A percentile compares a stretch with the other conserved stretches of the same genome.
Conservation (phyloP, 1,140 invertebrate genomes). For the Drosophila pachea region DNA sequence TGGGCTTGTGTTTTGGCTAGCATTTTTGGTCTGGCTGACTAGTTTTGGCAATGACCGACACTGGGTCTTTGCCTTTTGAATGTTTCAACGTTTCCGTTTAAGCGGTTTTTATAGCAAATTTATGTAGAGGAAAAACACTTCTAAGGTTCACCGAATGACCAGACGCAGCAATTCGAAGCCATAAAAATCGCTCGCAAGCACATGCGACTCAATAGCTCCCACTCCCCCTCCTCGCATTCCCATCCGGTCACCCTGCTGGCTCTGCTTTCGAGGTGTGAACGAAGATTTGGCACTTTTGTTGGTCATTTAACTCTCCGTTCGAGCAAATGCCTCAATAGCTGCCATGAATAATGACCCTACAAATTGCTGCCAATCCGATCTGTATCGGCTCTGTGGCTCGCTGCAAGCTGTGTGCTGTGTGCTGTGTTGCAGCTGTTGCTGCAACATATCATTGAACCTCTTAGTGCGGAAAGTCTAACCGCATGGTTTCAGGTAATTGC, state of each 20-base stretch:
- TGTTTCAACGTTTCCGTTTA: conserved; percentile 76
- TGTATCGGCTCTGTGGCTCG: conserved; percentile 32
- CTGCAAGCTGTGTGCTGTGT: no score
- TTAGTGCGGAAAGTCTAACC: conserved; percentile 47
- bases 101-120: conserved; percentile 77
- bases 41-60: conserved; percentile 42
- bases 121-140: conserved; percentile 77
- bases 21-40: conserved; percentile 25
- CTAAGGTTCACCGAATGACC: conserved; percentile 67
- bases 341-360: conserved; percentile 71
- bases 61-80: conserved; percentile 54
- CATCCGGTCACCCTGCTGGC: background rate
- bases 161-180: conserved; percentile 67
- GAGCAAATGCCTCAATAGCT: conserved; percentile 57
- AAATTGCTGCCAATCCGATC: conserved; percentile 55
- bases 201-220: conserved; percentile 44
- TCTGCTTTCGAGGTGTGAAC: conserved; percentile 60
- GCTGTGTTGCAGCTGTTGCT: conserved; percentile 35
- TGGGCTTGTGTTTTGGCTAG: background rate
- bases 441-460: conserved; percentile 37
- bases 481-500: conserved; percentile 68
- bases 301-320: conserved; percentile 55
- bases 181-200: conserved; percentile 71
- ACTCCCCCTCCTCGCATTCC: background rate
- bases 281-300: conserved; percentile 76